Evolutionary conservation across 2,113 vertebrate genomes (phyloP).

Genomic region (Glareola pratincola): DNA sequence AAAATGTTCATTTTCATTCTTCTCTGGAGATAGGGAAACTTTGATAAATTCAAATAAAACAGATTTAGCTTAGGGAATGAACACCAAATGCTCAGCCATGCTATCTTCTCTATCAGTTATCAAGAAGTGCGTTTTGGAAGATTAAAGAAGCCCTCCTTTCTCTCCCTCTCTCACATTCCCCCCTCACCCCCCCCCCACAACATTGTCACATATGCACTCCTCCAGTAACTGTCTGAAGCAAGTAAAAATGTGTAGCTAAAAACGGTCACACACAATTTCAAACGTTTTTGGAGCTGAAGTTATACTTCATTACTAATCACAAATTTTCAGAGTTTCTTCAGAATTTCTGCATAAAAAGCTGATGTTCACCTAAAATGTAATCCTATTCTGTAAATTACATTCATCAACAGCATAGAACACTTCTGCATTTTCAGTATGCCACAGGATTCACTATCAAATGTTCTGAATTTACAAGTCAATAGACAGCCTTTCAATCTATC

Average conservation of each 20-base stretch:
- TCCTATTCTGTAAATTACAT: neutral
- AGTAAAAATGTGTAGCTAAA: neutral
- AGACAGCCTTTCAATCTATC: slow-evolving; percentile 16
- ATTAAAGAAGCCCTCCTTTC: neutral
- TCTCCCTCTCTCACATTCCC: neutral
- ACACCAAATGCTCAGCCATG: neutral
- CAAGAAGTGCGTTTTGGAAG: neutral
- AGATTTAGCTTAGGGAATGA: neutral
- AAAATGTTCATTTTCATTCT: slow-evolving; percentile 23
- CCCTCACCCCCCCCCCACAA: neutral
- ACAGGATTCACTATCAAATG: neutral
- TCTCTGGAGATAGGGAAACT: neutral
- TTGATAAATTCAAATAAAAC: slow-evolving; percentile 2
- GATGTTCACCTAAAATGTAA: neutral
- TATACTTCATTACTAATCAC: neutral
- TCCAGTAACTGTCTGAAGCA: neutral
- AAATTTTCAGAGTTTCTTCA: neutral
- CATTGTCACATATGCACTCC: neutral
- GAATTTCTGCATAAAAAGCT: neutral
- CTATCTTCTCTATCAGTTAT: neutral
- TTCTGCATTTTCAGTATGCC: neutral
- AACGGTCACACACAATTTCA: neutral
- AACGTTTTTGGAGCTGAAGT: neutral
- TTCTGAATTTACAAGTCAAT: slow-evolving; percentile 32
- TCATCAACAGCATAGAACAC: neutral